These are phyloP conservation scores for Chymomyza costata DNA, from an alignment of 1,140 invertebrate genomes.

Conservation along the genomic window DNA sequence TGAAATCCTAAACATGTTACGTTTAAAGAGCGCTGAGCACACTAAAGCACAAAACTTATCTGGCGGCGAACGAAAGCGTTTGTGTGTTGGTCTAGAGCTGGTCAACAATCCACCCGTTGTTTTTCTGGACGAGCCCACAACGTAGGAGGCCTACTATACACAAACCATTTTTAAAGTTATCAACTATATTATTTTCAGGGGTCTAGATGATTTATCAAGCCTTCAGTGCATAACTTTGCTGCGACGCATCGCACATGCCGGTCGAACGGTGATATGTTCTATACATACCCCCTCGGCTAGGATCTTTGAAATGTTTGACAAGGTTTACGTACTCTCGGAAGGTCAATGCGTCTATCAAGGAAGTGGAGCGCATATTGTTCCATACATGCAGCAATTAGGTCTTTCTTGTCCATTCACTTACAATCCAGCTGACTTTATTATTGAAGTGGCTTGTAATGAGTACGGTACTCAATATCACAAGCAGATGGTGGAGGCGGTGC, in stretches of 20 bases:
- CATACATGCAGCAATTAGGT: slow-evolving; percentile 81
- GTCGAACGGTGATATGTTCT: slow-evolving; percentile 92
- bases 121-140: slow-evolving; percentile 89
- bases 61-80: slow-evolving; percentile 92
- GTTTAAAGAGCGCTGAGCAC: slow-evolving; percentile 79
- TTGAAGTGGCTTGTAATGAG: slow-evolving; percentile 86
- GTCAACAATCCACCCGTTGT: slow-evolving; percentile 96
- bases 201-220: slow-evolving; percentile 86
- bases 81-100: slow-evolving; percentile 94
- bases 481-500: slow-evolving; percentile 79
- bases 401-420: slow-evolving; percentile 85
- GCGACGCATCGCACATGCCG: slow-evolving; percentile 85
- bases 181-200: slow-evolving; percentile 62
- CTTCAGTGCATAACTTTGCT: slow-evolving; percentile 85
- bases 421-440: slow-evolving; percentile 89
- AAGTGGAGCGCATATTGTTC: slow-evolving; percentile 80
- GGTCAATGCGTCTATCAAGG: slow-evolving; percentile 87
- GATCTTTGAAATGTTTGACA: slow-evolving; percentile 85
- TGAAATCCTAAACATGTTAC: slow-evolving; percentile 82
- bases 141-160: slow-evolving; percentile 83
- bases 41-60: slow-evolving; percentile 86
- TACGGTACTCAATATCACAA: slow-evolving; percentile 81
- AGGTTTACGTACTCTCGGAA: slow-evolving; percentile 84
- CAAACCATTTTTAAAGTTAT: background rate
- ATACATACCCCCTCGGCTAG: slow-evolving; percentile 93